A percentile compares a stretch with the other conserved stretches of the same genome.
Conservation (phyloP, 2,797 vertebrate genomes). For the Antennarius maculatus region DNA sequence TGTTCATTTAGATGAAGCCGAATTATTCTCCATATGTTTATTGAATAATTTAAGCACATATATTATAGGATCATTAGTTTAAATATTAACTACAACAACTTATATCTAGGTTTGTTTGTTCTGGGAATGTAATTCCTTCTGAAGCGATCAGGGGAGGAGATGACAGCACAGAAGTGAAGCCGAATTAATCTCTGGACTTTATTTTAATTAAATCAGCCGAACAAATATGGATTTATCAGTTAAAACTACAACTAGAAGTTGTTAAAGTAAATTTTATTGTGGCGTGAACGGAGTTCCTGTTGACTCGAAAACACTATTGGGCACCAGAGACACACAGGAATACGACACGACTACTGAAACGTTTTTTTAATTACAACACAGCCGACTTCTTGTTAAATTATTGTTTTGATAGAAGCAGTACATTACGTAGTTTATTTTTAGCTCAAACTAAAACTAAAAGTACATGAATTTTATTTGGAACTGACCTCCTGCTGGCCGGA, state of each 20-base stretch:
- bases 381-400: slow-evolving; percentile 26
- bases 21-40: not conserved
- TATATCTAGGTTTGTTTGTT: not conserved
- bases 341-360: not conserved
- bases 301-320: slow-evolving; percentile 1
- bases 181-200: slow-evolving; percentile 13
- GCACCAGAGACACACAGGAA: no score
- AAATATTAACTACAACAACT: not conserved
- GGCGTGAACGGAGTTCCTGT: slow-evolving; percentile 53
- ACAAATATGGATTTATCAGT: accelerated
- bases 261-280: not conserved
- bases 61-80: not conserved
- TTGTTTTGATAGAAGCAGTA: accelerated
- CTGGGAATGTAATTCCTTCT: no score
- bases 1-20: not conserved
- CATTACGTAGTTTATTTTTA: accelerated
- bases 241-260: not conserved
- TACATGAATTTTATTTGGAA: slow-evolving; percentile 11
- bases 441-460: not conserved
- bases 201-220: accelerated
- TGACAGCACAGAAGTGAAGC: slow-evolving; percentile 4
- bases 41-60: not conserved
- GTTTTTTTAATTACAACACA: not conserved
- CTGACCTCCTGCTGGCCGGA: slow-evolving; percentile 51
- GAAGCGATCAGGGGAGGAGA: no score